Percentiles rank a stretch among this genome's conserved stretches.
Evolutionary conservation across 2,113 vertebrate genomes (phyloP).

Genomic region (Otocyon megalotis): DNA sequence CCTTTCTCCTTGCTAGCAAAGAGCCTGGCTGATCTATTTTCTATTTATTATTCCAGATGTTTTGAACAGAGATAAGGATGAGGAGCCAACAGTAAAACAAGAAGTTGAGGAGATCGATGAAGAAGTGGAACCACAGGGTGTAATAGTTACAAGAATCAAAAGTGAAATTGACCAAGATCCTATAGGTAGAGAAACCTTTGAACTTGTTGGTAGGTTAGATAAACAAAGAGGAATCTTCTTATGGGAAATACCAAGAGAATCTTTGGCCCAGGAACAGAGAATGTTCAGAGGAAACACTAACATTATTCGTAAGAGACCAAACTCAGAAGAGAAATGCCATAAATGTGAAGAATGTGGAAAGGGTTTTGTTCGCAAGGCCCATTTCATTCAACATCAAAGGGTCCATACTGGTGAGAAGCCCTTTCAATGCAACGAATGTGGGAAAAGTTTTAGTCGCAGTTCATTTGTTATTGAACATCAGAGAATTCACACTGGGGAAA

Average conservation of each 20-base stretch:
- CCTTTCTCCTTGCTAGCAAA: constrained; percentile 47
- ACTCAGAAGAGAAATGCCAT: constrained; percentile 80
- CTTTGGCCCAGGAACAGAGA: constrained; percentile 78
- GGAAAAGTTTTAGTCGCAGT: constrained; percentile 82
- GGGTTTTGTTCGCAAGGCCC: constrained; percentile 80
- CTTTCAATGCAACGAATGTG: constrained; percentile 82
- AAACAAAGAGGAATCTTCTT: constrained; percentile 83
- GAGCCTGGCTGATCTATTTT: constrained; percentile 43
- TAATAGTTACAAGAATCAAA: constrained; percentile 82
- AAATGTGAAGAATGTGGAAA: constrained; percentile 84
- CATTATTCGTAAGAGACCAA: constrained; percentile 74
- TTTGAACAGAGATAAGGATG: constrained; percentile 76
- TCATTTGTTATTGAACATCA: constrained; percentile 83
- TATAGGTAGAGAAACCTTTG: constrained; percentile 78
- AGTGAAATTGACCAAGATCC: constrained; percentile 81
- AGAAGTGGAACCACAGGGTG: constrained; percentile 75
- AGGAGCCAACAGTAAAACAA: constrained; percentile 79
- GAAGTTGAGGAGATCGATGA: constrained; percentile 79
- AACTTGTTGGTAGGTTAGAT: constrained; percentile 83
- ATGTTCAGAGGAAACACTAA: constrained; percentile 73
- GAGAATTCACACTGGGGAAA: constrained; percentile 82
- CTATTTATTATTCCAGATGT: constrained; percentile 80
- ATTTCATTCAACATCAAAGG: constrained; percentile 84
- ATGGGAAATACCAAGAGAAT: constrained; percentile 82
- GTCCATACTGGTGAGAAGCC: constrained; percentile 83